Evolutionary conservation across 2,797 vertebrate species (phyloP), one percentile per base, ranked within the genome.

Genomic region (Acrossocheilus wenchowensis): DNA sequence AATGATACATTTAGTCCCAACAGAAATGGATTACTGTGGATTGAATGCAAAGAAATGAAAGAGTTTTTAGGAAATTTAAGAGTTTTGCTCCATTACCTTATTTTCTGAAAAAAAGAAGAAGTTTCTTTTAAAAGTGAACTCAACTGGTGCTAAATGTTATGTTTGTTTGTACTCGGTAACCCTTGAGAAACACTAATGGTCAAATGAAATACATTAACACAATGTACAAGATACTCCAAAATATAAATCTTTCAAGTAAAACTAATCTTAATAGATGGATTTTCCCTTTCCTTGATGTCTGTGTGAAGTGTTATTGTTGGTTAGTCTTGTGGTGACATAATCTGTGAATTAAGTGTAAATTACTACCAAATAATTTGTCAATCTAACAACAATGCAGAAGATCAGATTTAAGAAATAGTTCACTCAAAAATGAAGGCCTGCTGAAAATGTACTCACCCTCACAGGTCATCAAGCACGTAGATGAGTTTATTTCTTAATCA

Each of bases 281-380:
- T 57, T 36, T 54, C 48, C 21, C 2, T 78, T 54, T 36, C 19
- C 48, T 54, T 54, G 5, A 36, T 78, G 30, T 80, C 36, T 64
- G 57, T 62, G 12, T 30, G 9, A 48, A 4, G 45, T 30, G 41
- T 34, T 17, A 21, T 23, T 39, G 52, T 78, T 60, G 52, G 3
- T 57, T 23, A 52, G 62, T 81, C 43, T 2, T 81, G 34, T 17
- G 78, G 43, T 66, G 45, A 81, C 45, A 11, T 81, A 41, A 62
- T 78, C 21, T 39, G 79, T 4, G 30, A 41, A 12, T 69, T 11
- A 30, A 36, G 10, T 69, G 6, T 52, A 52, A 52, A 52, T 17
- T 52, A 52, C 50, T 52, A 52, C 50, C 15, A 52, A 17, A 52
- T 15, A 17, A 52, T 52, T 14, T n/a, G 39, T 74, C 2, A 10